Evolutionary conservation across 1,140 invertebrate genomes (phyloP).

Genomic region (Kradibia gibbosae): DNA sequence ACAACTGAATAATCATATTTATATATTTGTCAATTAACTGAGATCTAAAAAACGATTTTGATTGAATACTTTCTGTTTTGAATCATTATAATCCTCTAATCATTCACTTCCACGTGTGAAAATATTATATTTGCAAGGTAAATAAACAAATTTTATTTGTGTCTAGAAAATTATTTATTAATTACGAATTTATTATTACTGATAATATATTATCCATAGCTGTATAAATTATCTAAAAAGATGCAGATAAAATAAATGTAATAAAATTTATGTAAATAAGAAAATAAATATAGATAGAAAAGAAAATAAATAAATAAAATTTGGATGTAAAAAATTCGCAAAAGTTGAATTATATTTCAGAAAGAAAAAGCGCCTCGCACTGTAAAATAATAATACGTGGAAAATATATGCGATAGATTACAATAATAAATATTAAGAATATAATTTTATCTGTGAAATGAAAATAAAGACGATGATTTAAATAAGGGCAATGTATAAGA

Average conservation of each 20-base stretch:
- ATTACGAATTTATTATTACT: conserved; percentile 44
- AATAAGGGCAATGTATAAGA: conserved; percentile 3
- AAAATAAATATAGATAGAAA: background rate
- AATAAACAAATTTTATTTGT: conserved; percentile 7
- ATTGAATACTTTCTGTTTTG: background rate
- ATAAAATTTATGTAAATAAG: conserved; percentile 23
- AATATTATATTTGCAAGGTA: background rate
- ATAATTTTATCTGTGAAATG: background rate
- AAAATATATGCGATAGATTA: conserved; percentile 20
- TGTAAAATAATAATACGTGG: conserved; percentile 62
- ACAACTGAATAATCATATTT: too few species aligned
- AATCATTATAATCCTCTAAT: background rate
- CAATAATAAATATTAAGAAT: background rate
- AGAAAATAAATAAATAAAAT: background rate
- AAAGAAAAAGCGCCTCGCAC: conserved; percentile 53
- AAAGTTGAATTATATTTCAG: background rate
- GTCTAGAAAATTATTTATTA: conserved; percentile 26
- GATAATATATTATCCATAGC: conserved; percentile 48
- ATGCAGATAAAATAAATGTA: conserved; percentile 11
- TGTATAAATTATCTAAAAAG: conserved; percentile 32
- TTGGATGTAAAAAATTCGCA: background rate
- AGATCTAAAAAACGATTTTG: background rate
- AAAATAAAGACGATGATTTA: background rate
- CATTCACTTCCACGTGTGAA: background rate
- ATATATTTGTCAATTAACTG: too few species aligned